phyloP scores from a whole-genome alignment of 2,797 vertebrate species.

The Aotus griseimembra region DNA sequence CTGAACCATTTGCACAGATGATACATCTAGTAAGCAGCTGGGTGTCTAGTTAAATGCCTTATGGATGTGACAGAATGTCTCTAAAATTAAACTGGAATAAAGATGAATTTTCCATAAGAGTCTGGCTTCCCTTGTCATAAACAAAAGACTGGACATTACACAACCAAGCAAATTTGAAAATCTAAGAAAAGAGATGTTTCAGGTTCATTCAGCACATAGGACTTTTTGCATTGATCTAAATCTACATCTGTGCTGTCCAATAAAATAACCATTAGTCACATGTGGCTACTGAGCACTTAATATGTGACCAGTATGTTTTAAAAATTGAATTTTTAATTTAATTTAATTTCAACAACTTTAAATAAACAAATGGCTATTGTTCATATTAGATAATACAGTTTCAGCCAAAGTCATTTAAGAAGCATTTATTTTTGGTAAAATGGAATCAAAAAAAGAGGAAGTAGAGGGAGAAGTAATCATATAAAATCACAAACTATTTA shows the following conservation, averaged over 20 bases:
- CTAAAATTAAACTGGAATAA: constrained; percentile 11
- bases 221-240: background rate
- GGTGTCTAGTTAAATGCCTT: background rate
- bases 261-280: background rate
- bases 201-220: background rate
- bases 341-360: background rate
- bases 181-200: background rate
- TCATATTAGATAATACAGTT: background rate
- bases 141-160: background rate
- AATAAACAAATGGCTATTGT: background rate
- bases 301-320: background rate
- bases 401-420: constrained; percentile 11
- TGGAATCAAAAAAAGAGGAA: background rate
- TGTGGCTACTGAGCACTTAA: background rate
- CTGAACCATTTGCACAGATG: background rate
- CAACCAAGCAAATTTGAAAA: background rate
- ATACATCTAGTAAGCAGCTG: background rate
- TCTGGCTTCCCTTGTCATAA: background rate
- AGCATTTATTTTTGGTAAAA: background rate
- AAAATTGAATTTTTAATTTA: background rate
- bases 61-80: background rate
- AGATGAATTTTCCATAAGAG: background rate
- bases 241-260: background rate
- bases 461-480: background rate
- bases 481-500: constrained; percentile 26